Percentiles rank a stretch among this genome's conserved stretches.
Evolutionary conservation across 2,113 vertebrate species (phyloP).

Genomic region (Lepidothrix coronata): DNA sequence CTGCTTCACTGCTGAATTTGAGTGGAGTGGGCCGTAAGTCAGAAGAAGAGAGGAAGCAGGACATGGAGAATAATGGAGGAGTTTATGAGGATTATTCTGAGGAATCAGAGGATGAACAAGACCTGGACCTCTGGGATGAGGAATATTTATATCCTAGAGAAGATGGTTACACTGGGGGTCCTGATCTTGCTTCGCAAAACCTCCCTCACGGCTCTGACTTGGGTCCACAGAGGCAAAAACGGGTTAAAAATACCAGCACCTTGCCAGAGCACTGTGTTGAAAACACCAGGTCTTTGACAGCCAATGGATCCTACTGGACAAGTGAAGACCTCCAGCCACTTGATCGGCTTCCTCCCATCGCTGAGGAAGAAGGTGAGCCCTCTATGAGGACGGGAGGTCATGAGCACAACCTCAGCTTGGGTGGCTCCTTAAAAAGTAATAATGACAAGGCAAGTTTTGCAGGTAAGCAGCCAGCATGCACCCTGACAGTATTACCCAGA

Average conservation of each 20-base stretch:
- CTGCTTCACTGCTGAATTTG: slow-evolving; percentile 66
- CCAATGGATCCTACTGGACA: slow-evolving; percentile 21
- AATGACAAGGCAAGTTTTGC: slow-evolving; percentile 43
- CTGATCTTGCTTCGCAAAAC: slow-evolving; percentile 5
- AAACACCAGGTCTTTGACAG: not conserved
- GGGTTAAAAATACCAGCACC: not conserved
- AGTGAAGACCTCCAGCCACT: slow-evolving; percentile 14
- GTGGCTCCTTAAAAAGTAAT: slow-evolving; percentile 47
- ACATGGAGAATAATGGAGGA: slow-evolving; percentile 44
- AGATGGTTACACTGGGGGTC: not conserved
- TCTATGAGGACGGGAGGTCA: slow-evolving; percentile 20
- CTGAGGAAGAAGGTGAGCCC: slow-evolving; percentile 74
- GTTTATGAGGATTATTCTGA: slow-evolving; percentile 57
- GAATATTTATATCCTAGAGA: slow-evolving; percentile 34
- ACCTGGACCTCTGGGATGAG: slow-evolving; percentile 42
- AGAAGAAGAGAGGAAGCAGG: slow-evolving; percentile 41
- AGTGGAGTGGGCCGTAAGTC: slow-evolving; percentile 57
- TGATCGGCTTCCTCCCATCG: slow-evolving; percentile 69
- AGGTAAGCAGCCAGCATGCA: slow-evolving; percentile 65
- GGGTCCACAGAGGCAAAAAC: not conserved
- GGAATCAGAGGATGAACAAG: slow-evolving; percentile 44
- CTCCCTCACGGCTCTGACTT: not conserved
- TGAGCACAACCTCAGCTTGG: slow-evolving; percentile 1
- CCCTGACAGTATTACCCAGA: not conserved
- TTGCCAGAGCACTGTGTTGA: not conserved